Evolutionary conservation across 2,888 invertebrate species (phyloP).

Genomic region (Nebria salina): DNA sequence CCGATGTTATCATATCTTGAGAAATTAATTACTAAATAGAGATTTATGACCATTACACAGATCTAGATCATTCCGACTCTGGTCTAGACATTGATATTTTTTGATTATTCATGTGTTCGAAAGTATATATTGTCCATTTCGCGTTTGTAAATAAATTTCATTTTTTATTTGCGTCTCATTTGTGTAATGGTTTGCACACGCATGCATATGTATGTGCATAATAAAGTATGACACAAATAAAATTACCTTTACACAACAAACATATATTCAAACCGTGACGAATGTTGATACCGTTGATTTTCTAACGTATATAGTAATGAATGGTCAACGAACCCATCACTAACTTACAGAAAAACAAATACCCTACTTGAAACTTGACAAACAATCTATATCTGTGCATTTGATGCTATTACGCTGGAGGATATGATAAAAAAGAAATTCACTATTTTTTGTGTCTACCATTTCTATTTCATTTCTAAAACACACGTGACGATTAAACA

Average conservation of each 20-base stretch:
- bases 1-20: not conserved
- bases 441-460: not conserved
- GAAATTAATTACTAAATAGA: not conserved
- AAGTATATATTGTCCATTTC: too few relatives aligned
- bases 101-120: not conserved
- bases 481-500: not conserved
- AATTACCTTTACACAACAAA: not conserved
- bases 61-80: not conserved
- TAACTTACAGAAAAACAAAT: not conserved
- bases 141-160: too few relatives aligned
- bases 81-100: not conserved
- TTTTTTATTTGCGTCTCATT: too few relatives aligned
- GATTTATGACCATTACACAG: not conserved
- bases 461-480: not conserved
- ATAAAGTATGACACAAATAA: not conserved
- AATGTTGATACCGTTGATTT: not conserved
- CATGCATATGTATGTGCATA: not conserved
- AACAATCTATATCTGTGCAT: too few relatives aligned
- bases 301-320: not conserved
- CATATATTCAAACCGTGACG: not conserved
- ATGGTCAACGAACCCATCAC: conserved; percentile 1
- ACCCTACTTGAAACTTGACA: not conserved
- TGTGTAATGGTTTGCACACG: not conserved
- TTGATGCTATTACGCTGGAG: not conserved
- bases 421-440: not conserved